These are phyloP conservation scores for Lochmaea crataegi DNA, from an alignment of 2,888 invertebrate species.

Conservation along the genomic window DNA sequence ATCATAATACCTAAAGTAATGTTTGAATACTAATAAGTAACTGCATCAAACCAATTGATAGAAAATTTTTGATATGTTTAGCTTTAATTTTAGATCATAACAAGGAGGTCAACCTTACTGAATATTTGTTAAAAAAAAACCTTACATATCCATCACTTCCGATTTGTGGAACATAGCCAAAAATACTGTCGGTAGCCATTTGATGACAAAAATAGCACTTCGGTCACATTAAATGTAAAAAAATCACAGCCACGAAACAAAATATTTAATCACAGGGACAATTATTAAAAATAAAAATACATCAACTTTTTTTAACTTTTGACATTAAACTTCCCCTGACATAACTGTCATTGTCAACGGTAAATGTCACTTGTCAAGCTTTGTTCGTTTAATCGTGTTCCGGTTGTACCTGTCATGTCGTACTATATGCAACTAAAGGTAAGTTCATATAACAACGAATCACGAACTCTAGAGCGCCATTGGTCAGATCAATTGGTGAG, in stretches of 20 bases:
- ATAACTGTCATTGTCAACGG: constrained; percentile 5
- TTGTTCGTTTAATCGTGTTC: not conserved
- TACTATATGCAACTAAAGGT: not conserved
- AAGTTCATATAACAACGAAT: too few relatives aligned
- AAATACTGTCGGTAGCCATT: constrained; percentile 64
- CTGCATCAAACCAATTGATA: constrained; percentile 2
- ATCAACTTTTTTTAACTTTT: constrained; percentile 22
- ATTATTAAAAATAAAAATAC: constrained; percentile 30
- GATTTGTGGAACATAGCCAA: constrained; percentile 63
- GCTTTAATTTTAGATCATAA: constrained; percentile 17
- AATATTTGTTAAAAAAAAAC: constrained; percentile 37
- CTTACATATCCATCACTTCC: constrained; percentile 64
- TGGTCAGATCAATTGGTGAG: too few relatives aligned
- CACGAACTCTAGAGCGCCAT: too few relatives aligned
- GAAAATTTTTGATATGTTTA: not conserved
- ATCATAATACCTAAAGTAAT: constrained; percentile 18
- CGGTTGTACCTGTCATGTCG: not conserved
- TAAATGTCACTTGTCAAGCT: constrained; percentile 10
- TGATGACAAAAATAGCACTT: constrained; percentile 45
- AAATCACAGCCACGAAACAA: constrained; percentile 45
- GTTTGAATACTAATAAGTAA: constrained; percentile 19
- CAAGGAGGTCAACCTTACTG: constrained; percentile 14
- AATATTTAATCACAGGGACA: constrained; percentile 23
- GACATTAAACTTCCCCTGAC: constrained; percentile 16
- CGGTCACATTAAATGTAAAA: constrained; percentile 43